These are phyloP conservation scores for Chelmon rostratus DNA, from an alignment of 2,797 vertebrate species.

Conservation along the genomic window DNA sequence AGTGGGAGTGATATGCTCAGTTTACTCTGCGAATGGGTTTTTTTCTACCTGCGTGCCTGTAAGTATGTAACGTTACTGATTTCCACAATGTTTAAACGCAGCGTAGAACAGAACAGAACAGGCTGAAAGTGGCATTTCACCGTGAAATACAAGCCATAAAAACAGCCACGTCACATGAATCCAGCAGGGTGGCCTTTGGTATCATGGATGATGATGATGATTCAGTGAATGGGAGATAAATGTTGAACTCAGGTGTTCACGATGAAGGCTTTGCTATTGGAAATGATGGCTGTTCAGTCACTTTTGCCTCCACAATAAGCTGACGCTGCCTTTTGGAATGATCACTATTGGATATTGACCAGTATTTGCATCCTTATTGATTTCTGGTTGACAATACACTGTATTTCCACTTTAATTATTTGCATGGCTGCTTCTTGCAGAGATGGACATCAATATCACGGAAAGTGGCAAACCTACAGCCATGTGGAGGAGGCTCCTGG, in stretches of 20 bases:
- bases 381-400: slow-evolving; percentile 71
- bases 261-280: not conserved
- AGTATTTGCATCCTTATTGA: slow-evolving; percentile 71
- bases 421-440: slow-evolving; percentile 76
- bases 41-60: not conserved
- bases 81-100: not conserved
- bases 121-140: not conserved
- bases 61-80: not conserved
- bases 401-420: slow-evolving; percentile 82
- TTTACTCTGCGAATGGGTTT: slow-evolving; percentile 23
- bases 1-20: not conserved
- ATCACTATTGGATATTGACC: slow-evolving; percentile 70
- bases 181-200: not conserved
- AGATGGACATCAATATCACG: slow-evolving; percentile 69
- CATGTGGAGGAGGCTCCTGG: slow-evolving; percentile 36
- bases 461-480: slow-evolving; percentile 44
- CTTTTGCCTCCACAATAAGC: slow-evolving; percentile 38
- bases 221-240: not conserved
- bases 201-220: not conserved
- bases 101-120: not conserved
- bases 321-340: slow-evolving; percentile 61
- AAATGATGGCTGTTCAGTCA: slow-evolving; percentile 24
- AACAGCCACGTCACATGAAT: not conserved
- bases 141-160: not conserved
- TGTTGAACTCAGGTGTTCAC: not conserved